phyloP scores from a whole-genome alignment of 2,113 vertebrate species.

The Pomatostomus ruficeps region DNA sequence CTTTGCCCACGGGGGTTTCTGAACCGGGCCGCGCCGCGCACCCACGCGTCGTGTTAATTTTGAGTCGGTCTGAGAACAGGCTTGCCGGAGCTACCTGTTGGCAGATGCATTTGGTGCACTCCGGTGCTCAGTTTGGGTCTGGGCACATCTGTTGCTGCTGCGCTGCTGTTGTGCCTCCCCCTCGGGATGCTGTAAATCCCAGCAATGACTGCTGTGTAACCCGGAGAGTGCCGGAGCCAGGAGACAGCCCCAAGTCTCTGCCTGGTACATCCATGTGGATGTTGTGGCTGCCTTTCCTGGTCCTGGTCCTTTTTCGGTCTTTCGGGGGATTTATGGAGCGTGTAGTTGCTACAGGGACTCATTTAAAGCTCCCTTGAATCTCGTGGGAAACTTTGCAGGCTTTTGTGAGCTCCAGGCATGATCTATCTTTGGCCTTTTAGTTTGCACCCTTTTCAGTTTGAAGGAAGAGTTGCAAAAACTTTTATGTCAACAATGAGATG shows the following conservation, averaged over 20 bases:
- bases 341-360: neutral
- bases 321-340: neutral
- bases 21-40: neutral
- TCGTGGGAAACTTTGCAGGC: neutral
- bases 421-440: neutral
- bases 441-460: neutral
- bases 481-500: fast-evolving
- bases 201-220: fast-evolving
- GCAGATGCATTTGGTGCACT: fast-evolving
- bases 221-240: fast-evolving
- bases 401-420: neutral
- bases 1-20: neutral
- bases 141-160: neutral
- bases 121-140: fast-evolving
- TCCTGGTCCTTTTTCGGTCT: too few relatives aligned
- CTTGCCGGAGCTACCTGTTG: neutral
- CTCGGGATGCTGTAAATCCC: fast-evolving
- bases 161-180: fast-evolving
- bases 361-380: neutral
- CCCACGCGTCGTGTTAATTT: fast-evolving
- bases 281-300: neutral
- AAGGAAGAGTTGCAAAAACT: neutral
- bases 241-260: fast-evolving
- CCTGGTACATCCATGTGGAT: fast-evolving
- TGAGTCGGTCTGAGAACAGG: fast-evolving